Evolutionary conservation across 2,113 vertebrate species (phyloP), one percentile per base, ranked within the genome.

Genomic region (Nesogale talazaci): DNA sequence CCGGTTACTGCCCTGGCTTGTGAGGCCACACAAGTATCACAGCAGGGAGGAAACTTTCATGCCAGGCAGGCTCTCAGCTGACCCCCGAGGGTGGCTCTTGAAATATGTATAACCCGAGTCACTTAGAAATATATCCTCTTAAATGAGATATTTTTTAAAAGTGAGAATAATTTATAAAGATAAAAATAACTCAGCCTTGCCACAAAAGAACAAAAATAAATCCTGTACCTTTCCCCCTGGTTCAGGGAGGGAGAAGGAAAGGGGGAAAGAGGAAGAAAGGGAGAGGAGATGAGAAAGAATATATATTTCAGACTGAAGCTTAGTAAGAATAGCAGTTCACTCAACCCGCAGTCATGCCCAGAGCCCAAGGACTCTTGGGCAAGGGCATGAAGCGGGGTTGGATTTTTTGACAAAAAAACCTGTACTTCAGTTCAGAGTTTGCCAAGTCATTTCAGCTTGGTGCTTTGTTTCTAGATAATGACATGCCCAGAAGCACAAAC

Each of bases 141-240:
- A 91, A 89, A 91, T 91, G 87, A 91, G 83, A 77, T 92, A 86
- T 85, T 95, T 95, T 95, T 94, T 77, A 57, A 95, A 94, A 94
- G 84, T 75, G 46, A 76, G 93, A 95, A 92, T 96, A 96, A 97
- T 97, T 97, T 92, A 96, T 96, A 88, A 95, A 80, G 93, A 90
- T 88, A 97, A 96, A 97, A 97, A 97, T 96, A 97, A 88, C 86
- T 79, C 78, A 83, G 78, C 87, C 95, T 89, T 87, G 78, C 75
- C 89, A 91, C 75, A 65, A 72, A 94, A 94, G 93, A 87, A 36
- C 87, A 88, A 91, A 96, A 97, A 94, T 94, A 96, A 91, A 91
- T 65, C 75, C 75, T 65, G 89, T 67, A 65, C 84, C 63, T 85
- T 88, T 61, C 84, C 91, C 78, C 46, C 67, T 81, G 81, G 57